Evolutionary conservation across 2,113 vertebrate species (phyloP).

Genomic region (Zosterops hypoxanthus): DNA sequence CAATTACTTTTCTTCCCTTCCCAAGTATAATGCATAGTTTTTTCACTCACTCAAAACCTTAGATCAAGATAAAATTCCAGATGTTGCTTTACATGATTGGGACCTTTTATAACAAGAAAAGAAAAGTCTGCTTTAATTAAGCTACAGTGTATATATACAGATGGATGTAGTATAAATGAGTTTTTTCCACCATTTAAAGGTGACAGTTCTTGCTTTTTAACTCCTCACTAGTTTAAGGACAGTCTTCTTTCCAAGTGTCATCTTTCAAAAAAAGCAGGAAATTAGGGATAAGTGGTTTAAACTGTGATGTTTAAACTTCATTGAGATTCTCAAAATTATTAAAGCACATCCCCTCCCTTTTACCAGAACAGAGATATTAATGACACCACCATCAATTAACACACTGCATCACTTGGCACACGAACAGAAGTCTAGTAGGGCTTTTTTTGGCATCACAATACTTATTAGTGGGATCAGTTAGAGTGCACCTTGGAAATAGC

Average conservation of each 20-base stretch:
- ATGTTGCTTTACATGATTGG: not conserved
- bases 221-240: not conserved
- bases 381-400: rapidly evolving
- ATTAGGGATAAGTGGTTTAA: not conserved
- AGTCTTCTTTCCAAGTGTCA: not conserved
- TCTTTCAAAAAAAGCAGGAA: not conserved
- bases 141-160: not conserved
- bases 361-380: not conserved
- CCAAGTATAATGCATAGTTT: not conserved
- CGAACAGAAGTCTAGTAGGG: not conserved
- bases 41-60: not conserved
- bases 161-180: not conserved
- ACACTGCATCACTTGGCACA: not conserved
- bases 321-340: not conserved
- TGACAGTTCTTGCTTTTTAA: not conserved
- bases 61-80: not conserved
- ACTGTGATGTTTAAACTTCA: not conserved
- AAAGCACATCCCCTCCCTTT: not conserved
- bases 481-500: not conserved
- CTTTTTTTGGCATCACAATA: not conserved
- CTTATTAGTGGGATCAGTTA: not conserved
- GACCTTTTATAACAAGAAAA: not conserved
- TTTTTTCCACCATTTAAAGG: not conserved
- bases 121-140: not conserved
- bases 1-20: not conserved